Evolutionary conservation across 2,888 invertebrate species (phyloP).

Genomic region (Cylloceria caligata): DNA sequence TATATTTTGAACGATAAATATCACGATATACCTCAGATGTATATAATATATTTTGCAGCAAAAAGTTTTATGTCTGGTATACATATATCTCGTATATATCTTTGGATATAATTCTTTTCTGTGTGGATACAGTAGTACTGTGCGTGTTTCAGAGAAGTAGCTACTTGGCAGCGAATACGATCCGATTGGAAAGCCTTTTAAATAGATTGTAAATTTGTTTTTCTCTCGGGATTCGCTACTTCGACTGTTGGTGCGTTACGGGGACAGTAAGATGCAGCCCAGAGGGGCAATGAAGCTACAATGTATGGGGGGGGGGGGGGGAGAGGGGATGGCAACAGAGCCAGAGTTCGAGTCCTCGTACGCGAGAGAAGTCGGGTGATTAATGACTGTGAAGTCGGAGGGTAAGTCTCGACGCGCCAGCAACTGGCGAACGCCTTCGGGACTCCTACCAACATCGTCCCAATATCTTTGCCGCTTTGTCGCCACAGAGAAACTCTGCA

Average conservation of each 20-base stretch:
- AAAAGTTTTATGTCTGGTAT: too few species aligned
- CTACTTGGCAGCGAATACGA: slow-evolving; percentile 68
- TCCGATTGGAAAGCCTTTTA: slow-evolving; percentile 78
- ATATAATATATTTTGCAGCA: too few species aligned
- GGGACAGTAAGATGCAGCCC: slow-evolving; percentile 64
- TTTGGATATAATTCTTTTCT: not conserved
- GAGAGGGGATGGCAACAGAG: slow-evolving; percentile 64
- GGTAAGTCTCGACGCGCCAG: slow-evolving; percentile 76
- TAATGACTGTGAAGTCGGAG: slow-evolving; percentile 79
- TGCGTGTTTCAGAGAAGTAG: slow-evolving; percentile 25
- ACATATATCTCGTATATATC: too few species aligned
- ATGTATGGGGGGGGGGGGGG: slow-evolving; percentile 68
- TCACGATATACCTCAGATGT: too few species aligned
- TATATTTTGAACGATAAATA: too few species aligned
- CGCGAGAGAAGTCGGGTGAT: slow-evolving; percentile 77
- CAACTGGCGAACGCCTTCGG: slow-evolving; percentile 70
- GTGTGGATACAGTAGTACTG: not conserved
- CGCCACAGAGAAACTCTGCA: slow-evolving; percentile 26
- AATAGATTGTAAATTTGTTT: slow-evolving; percentile 80
- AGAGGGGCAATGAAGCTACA: slow-evolving; percentile 74
- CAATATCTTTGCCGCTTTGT: slow-evolving; percentile 51
- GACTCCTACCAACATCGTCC: slow-evolving; percentile 56
- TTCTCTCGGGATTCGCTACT: slow-evolving; percentile 56
- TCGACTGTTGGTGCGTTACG: slow-evolving; percentile 59
- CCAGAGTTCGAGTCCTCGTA: slow-evolving; percentile 55